Base-by-base conservation (phyloP, 1,140 invertebrate species). In the Popillia japonica region DNA sequence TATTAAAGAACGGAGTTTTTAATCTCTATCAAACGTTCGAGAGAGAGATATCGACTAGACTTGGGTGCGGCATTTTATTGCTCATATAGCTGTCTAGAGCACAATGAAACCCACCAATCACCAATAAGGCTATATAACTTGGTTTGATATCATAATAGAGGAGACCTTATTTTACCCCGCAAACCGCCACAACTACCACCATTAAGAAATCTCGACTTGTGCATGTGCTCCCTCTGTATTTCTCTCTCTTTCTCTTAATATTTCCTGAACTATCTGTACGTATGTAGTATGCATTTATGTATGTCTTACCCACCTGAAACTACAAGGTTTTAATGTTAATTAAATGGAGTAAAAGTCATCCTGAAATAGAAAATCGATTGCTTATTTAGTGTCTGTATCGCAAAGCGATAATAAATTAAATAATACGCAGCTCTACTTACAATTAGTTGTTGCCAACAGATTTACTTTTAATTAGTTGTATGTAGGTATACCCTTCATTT, bases 91-190 rank as follows among this genome's bases (percentile, higher is more conserved):
- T 34, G 61, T 68, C 61, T 22, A 20, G 61, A 68, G 61, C 61
- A 68, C 61, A 68, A 68, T 68, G 61, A 20, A 68, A 68, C 61
- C 61, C 61, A 68, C 61, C 61, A 68, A 68, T 68, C 61, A 68
- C 61, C 61, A 68, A 68, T 68, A 68, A 68, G 61, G 61, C 61
- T 34, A 68, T 48, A 34, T 55, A 55, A 68, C 20, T 34, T 23
- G 10, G 17, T 17, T 68, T 34, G 61, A 68, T 68, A 68, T 68
- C 61, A 68, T 68, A 68, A 68, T 68, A 68, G 61, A 68, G 61
- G 61, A 17, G 61, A 34, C 20, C 44, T 48, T 10, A 48, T 17
- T 3, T 10, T 17, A 10, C 10, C 44, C 44, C 44, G 44, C 44
- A 34, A 34, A 34, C 27, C 48, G 7, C 48, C 2, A 17, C 48